A percentile compares a stretch with the other conserved stretches of the same genome.
These are phyloP conservation scores for Heterotis niloticus DNA, from an alignment of 2,113 vertebrate species.

Conservation along the genomic window DNA sequence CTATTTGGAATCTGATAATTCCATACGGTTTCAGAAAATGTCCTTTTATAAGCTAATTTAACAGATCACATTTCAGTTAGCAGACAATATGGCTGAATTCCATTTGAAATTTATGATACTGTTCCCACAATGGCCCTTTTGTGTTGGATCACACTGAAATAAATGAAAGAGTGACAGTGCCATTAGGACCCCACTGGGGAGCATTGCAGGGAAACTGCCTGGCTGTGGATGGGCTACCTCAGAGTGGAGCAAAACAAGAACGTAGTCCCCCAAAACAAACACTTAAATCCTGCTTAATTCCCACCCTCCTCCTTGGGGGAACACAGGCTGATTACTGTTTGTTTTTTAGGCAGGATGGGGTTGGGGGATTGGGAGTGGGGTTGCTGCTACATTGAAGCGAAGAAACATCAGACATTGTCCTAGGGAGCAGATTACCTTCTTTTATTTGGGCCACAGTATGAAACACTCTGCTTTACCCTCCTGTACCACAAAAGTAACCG, in stretches of 20 bases:
- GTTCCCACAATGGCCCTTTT: no score
- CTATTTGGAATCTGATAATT: not conserved
- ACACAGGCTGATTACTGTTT: conserved; percentile 18
- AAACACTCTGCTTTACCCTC: conserved; percentile 14
- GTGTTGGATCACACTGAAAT: not conserved
- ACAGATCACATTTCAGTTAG: no score
- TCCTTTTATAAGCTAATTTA: no score
- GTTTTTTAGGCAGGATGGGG: not conserved
- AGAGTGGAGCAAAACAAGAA: not conserved
- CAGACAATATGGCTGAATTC: no score
- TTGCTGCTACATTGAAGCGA: conserved; percentile 20
- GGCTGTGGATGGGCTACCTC: conserved; percentile 1
- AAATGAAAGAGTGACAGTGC: not conserved
- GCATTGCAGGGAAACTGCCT: not conserved
- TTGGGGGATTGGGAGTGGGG: not conserved
- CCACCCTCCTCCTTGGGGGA: conserved; percentile 10
- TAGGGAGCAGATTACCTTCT: conserved; percentile 11
- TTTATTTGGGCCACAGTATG: conserved; percentile 3
- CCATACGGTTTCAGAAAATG: not conserved
- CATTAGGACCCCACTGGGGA: not conserved
- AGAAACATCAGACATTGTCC: conserved; percentile 16
- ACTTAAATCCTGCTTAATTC: conserved; percentile 25
- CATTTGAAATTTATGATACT: no score
- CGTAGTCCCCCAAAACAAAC: conserved; percentile 8
- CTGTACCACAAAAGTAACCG: not conserved